phyloP scores from a whole-genome alignment of 2,888 invertebrate genomes.

The Corbicula japonica region DNA sequence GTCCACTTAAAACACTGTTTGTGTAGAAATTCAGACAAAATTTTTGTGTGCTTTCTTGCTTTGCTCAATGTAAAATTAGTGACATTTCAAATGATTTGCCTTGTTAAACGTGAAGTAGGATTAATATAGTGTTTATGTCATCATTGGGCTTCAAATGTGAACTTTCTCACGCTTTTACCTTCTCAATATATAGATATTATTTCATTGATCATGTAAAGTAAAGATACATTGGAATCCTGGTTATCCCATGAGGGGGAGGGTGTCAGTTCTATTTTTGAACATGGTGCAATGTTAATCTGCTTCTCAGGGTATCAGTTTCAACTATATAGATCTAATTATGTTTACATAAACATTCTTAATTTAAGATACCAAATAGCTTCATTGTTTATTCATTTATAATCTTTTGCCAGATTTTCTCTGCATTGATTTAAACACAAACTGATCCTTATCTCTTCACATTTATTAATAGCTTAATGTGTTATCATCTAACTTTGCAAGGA shows the following conservation, averaged over 20 bases:
- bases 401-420: no score
- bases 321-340: no score
- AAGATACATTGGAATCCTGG: conserved; percentile 26
- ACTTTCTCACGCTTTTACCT: conserved; percentile 62
- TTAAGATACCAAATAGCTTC: no score
- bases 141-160: conserved; percentile 42
- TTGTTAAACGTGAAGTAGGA: conserved; percentile 54
- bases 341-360: no score
- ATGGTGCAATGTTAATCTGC: conserved; percentile 32
- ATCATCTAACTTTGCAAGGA: no score
- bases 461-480: no score
- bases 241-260: conserved; percentile 15
- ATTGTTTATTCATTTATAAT: no score
- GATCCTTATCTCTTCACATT: no score
- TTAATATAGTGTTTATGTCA: conserved; percentile 66
- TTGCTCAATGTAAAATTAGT: conserved; percentile 21
- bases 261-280: conserved; percentile 37
- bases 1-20: conserved; percentile 42
- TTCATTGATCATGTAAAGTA: conserved; percentile 15
- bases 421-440: no score
- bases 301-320: no score
- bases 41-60: conserved; percentile 11
- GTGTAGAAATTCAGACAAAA: conserved; percentile 28
- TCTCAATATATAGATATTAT: conserved; percentile 30
- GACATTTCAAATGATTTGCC: conserved; percentile 50